Evolutionary conservation across 2,113 vertebrate genomes (phyloP).

Genomic region (Eptesicus fuscus): DNA sequence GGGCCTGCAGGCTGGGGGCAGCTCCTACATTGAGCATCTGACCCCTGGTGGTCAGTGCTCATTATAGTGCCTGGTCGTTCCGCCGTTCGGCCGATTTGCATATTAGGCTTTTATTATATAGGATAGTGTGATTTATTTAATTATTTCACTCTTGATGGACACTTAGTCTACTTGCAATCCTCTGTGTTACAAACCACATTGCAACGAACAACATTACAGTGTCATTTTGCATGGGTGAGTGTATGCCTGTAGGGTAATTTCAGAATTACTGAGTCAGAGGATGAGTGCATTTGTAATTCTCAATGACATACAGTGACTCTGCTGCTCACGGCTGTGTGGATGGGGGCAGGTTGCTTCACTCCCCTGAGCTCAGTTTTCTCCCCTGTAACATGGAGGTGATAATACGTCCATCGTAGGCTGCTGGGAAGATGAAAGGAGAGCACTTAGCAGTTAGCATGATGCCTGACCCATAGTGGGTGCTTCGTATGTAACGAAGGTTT

Average conservation of each 20-base stretch:
- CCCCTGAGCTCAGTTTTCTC: not conserved
- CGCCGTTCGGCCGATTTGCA: no score
- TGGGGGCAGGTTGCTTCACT: not conserved
- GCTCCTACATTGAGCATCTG: no score
- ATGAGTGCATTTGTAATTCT: not conserved
- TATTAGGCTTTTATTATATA: no score
- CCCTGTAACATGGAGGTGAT: not conserved
- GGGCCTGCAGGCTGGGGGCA: no score
- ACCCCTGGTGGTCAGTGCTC: no score
- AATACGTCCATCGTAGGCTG: not conserved
- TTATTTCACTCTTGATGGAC: not conserved
- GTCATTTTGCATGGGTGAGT: not conserved
- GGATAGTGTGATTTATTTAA: not conserved
- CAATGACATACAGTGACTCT: not conserved
- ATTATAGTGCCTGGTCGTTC: no score
- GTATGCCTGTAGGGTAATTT: not conserved
- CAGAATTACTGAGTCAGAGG: not conserved
- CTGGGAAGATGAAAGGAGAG: not conserved
- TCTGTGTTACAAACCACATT: not conserved
- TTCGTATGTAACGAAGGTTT: not conserved
- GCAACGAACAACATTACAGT: not conserved
- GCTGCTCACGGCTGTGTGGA: not conserved
- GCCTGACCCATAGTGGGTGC: not conserved
- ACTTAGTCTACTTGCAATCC: not conserved
- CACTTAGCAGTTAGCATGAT: not conserved